Evolutionary conservation across 2,888 invertebrate genomes (phyloP).

Genomic region (Graphium colonna): DNA sequence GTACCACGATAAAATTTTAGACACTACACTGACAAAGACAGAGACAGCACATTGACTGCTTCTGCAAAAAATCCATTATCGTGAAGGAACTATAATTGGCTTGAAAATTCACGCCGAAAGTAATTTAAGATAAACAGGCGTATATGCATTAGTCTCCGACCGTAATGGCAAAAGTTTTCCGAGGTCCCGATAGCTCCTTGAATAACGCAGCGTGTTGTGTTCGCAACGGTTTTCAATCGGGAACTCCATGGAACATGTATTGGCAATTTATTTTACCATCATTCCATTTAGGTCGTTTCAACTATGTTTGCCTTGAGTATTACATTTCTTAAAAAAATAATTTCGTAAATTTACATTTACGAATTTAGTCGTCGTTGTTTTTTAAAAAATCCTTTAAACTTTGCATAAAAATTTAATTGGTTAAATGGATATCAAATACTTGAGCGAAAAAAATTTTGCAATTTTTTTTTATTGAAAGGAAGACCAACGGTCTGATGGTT

Average conservation of each 20-base stretch:
- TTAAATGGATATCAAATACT: too few species aligned
- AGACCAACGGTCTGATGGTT: too few species aligned
- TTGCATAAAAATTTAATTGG: too few species aligned
- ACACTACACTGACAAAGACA: too few species aligned
- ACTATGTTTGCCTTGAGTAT: not conserved
- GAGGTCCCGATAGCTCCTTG: constrained; percentile 37
- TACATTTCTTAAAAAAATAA: not conserved
- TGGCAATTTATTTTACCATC: not conserved
- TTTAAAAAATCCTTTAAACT: too few species aligned
- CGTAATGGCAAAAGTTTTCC: constrained; percentile 43
- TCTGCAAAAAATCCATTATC: not conserved
- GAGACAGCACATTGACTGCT: not conserved
- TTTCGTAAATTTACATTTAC: not conserved
- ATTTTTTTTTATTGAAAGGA: too few species aligned
- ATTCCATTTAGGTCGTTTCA: not conserved
- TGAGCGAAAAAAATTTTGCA: too few species aligned
- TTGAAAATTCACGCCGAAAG: constrained; percentile 39
- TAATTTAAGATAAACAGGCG: constrained; percentile 49
- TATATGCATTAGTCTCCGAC: constrained; percentile 33
- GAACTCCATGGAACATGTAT: not conserved
- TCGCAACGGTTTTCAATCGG: too few species aligned
- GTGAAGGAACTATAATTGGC: constrained; percentile 34
- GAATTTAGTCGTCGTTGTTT: too few species aligned
- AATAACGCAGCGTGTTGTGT: constrained; percentile 29
- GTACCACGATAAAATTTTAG: too few species aligned